Evolutionary conservation across 2,888 invertebrate species (phyloP).

Genomic region (Caenorhabditis virilis): DNA sequence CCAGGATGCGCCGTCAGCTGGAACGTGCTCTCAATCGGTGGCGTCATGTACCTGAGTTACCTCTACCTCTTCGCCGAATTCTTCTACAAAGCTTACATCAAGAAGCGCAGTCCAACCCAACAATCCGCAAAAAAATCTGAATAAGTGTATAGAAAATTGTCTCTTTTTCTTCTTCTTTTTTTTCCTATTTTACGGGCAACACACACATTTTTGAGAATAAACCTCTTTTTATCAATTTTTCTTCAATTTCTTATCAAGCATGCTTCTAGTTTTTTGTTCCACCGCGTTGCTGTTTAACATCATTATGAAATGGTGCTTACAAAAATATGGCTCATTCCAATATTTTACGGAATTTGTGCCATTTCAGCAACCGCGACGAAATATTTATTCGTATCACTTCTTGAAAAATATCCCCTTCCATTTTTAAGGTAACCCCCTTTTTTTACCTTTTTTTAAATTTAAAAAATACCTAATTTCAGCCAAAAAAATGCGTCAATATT

Average conservation of each 20-base stretch:
- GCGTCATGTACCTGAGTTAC: conserved; percentile 88
- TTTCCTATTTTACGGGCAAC: too few relatives aligned
- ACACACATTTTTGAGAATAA: too few relatives aligned
- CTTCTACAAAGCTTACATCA: conserved; percentile 87
- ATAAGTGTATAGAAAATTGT: too few relatives aligned
- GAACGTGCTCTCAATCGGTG: conserved; percentile 63
- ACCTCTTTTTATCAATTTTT: conserved; percentile 3
- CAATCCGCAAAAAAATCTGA: conserved; percentile 3
- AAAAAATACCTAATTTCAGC: too few relatives aligned
- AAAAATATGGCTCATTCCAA: conserved; percentile 41
- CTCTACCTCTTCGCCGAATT: conserved; percentile 89
- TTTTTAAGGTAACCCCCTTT: conserved; percentile 5
- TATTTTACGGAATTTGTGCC: conserved; percentile 25
- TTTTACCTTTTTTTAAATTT: not conserved
- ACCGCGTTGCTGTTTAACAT: too few relatives aligned
- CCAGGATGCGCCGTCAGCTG: conserved; percentile 63
- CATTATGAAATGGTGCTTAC: conserved; percentile 37
- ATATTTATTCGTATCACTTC: conserved; percentile 33
- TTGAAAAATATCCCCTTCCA: conserved; percentile 23
- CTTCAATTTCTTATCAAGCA: conserved; percentile 6
- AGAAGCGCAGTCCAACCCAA: conserved; percentile 34
- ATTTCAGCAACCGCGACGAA: conserved; percentile 32
- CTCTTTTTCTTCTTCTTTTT: too few relatives aligned
- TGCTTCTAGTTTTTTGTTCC: conserved; percentile 1
- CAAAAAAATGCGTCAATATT: conserved; percentile 21